A percentile compares a stretch with the other conserved stretches of the same genome.
phyloP scores from a whole-genome alignment of 2,113 vertebrate genomes.

The Chaenocephalus aceratus region DNA sequence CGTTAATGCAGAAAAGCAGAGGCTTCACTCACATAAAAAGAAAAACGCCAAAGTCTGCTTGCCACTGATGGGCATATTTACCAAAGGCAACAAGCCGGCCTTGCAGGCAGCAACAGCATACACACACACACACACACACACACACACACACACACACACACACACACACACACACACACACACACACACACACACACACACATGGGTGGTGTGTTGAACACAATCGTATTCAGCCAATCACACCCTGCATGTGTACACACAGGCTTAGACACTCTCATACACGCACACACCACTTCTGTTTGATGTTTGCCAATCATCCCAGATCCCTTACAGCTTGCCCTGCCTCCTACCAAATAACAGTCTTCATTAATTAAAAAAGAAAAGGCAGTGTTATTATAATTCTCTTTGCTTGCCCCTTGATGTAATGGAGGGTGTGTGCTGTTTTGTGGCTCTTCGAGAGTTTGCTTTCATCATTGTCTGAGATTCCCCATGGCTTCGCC shows the following conservation, averaged over 20 bases:
- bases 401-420: slow-evolving; percentile 84
- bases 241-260: slow-evolving; percentile 16
- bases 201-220: slow-evolving; percentile 34
- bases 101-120: slow-evolving; percentile 56
- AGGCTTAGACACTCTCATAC: slow-evolving; percentile 28
- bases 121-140: neutral
- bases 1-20: slow-evolving; percentile 78
- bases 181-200: neutral
- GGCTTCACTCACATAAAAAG: slow-evolving; percentile 77
- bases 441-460: slow-evolving; percentile 84
- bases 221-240: slow-evolving; percentile 38
- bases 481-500: slow-evolving; percentile 80
- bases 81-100: slow-evolving; percentile 77
- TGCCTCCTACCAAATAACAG: slow-evolving; percentile 85
- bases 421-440: slow-evolving; percentile 81
- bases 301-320: slow-evolving; percentile 89
- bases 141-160: neutral
- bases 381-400: slow-evolving; percentile 83
- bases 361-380: slow-evolving; percentile 85
- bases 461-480: slow-evolving; percentile 85
- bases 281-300: slow-evolving; percentile 65
- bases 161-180: neutral
- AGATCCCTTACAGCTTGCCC: slow-evolving; percentile 85
- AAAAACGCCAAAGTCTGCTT: slow-evolving; percentile 67
- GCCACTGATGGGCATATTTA: slow-evolving; percentile 83